A percentile compares a stretch with the other conserved stretches of the same genome.
Conservation (phyloP, 2,113 vertebrate genomes). For the Calonectris borealis region DNA sequence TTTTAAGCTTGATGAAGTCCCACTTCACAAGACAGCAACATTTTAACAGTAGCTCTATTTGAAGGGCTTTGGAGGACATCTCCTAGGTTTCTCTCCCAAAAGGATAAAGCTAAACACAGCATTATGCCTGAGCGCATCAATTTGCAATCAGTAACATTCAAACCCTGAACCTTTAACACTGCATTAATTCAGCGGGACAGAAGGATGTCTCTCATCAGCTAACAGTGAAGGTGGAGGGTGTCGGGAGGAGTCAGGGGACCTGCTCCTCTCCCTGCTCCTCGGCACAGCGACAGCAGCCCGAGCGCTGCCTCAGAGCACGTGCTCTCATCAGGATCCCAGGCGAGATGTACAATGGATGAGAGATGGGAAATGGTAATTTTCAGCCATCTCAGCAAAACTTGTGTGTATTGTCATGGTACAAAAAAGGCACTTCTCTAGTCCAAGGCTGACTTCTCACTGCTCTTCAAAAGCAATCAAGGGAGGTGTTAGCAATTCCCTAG, state of each 20-base stretch:
- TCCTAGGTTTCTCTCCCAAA: background rate
- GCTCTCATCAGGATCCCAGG: background rate
- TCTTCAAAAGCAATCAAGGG: background rate
- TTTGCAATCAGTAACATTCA: constrained; percentile 37
- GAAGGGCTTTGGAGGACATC: constrained; percentile 1
- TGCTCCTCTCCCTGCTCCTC: background rate
- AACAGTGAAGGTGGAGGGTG: background rate
- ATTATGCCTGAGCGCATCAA: background rate
- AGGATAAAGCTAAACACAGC: constrained; percentile 34
- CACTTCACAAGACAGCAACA: background rate
- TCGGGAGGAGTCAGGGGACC: background rate
- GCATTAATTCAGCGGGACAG: background rate
- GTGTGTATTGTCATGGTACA: background rate
- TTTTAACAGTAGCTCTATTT: background rate
- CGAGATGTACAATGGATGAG: background rate
- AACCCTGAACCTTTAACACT: background rate
- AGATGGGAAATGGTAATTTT: background rate
- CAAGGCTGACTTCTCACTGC: background rate
- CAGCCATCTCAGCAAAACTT: constrained; percentile 26
- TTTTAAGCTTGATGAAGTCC: background rate
- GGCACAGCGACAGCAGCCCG: background rate
- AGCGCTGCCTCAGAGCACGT: background rate
- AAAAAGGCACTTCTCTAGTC: constrained; percentile 11
- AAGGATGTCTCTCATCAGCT: background rate
- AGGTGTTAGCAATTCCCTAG: background rate